Evolutionary conservation across 2,797 vertebrate genomes (phyloP), one percentile per base, ranked within the genome.

Genomic region (Premnoplex brunnescens): DNA sequence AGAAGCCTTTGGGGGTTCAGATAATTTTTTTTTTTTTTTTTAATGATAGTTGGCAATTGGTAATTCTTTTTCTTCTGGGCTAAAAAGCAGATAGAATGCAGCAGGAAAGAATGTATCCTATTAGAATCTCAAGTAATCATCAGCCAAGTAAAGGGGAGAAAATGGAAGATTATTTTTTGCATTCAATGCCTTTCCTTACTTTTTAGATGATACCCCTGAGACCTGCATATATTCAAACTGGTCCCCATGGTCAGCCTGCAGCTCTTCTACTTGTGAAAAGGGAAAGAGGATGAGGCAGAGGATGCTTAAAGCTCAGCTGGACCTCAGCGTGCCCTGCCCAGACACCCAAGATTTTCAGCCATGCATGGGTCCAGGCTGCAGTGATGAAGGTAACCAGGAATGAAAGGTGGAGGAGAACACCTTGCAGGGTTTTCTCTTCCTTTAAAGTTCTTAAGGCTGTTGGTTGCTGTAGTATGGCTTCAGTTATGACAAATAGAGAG

Each of bases 161-260:
- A 67, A 56, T 6, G 3, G 30, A 69, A 62, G 26, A 39, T 13
- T 18, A 13, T 56, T 81, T 77, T 67, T 71, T 79, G 77, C 2
- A 18, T 54, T 43, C n/a, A 71, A 0, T 73, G 46, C 12, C 21
- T 80, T 82, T 69, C 76, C 55, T 87, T 80, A 41, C 49, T 79
- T 92, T 96, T 76, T 94, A 99, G 99, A 99, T 93, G 99, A 99
- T 62, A 99, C 99, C 58, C 99, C 99, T 6, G 99, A 99, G 98
- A 99, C 99, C 6, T 99, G 99, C 64, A 99, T 99, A 97, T 99
- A 99, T 97, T 99, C 99, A 91, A 99, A 99, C 97, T 99, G 99
- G 99, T 99, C 99, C 88, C 99, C 99, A 0, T 99, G 99, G 99
- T 99, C 99, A 0, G 99, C 99, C 81, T 99, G 99, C 97, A 99